These are phyloP conservation scores for Lycodopsis pacificus DNA, from an alignment of 2,797 vertebrate genomes.

Conservation along the genomic window DNA sequence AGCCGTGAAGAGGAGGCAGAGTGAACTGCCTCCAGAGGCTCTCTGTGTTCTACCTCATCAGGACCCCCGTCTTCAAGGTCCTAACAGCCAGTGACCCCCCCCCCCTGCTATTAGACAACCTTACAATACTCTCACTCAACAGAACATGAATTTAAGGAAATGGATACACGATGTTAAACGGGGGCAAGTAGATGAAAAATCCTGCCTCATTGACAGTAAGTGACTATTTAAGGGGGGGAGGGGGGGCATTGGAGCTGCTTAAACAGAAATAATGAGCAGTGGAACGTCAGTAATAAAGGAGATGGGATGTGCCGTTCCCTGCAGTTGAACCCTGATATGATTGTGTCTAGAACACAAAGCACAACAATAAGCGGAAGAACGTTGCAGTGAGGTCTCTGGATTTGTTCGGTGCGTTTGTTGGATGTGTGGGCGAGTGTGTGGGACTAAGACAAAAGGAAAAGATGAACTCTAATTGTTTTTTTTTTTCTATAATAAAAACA, in stretches of 20 bases:
- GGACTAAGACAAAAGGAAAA: constrained; percentile 11
- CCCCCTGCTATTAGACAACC: constrained; percentile 11
- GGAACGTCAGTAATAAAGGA: constrained; percentile 13
- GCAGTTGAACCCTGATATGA: constrained; percentile 6
- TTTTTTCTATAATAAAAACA: constrained; percentile 18
- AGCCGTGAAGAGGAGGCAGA: constrained; percentile 25
- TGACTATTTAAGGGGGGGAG: constrained; percentile 23
- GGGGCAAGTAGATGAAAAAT: neutral
- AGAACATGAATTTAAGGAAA: constrained; percentile 12
- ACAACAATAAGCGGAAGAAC: constrained; percentile 1
- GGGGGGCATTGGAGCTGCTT: neutral
- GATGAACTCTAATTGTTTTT: constrained; percentile 20
- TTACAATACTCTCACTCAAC: neutral
- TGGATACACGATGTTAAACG: neutral
- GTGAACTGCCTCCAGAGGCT: constrained; percentile 52
- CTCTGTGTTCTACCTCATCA: constrained; percentile 47
- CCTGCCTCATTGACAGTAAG: neutral
- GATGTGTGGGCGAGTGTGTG: constrained; percentile 14
- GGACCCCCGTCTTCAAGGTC: constrained; percentile 22
- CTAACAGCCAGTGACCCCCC: constrained; percentile 9
- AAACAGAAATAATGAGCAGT: neutral
- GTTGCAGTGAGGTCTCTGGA: neutral
- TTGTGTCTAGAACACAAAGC: neutral
- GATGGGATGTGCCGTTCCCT: constrained; percentile 7
- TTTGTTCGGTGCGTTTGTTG: constrained; percentile 1